Conservation (phyloP, 2,797 vertebrate genomes). For the Petrocephalus schoutedeni region DNA sequence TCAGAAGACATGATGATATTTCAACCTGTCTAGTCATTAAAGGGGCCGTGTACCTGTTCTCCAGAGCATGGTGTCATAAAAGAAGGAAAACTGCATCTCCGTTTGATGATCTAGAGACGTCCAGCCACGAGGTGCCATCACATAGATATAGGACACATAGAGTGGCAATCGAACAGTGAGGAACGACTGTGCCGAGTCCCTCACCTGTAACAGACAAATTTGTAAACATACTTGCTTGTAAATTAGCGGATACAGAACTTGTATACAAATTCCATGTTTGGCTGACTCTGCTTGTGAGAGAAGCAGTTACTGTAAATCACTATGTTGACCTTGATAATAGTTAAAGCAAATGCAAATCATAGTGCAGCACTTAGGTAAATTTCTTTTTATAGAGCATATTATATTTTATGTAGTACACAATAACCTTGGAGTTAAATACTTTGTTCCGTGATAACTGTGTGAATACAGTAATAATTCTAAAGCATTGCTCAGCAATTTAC, state of each 20-base stretch:
- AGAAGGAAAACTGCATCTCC: constrained; percentile 98
- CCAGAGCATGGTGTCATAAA: constrained; percentile 97
- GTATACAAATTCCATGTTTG: background rate
- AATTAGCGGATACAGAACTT: background rate
- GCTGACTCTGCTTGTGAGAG: background rate
- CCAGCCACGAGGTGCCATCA: constrained; percentile 90
- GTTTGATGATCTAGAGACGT: constrained; percentile 96
- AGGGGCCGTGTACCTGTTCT: constrained; percentile 73
- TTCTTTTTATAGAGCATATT: background rate
- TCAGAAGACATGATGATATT: background rate
- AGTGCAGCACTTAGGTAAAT: background rate
- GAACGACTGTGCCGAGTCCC: constrained; percentile 96
- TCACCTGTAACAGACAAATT: constrained; percentile 64
- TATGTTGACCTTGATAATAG: background rate
- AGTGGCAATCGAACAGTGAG: constrained; percentile 91
- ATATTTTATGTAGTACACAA: background rate
- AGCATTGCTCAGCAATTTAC: background rate
- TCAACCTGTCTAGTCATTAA: background rate
- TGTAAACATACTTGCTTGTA: constrained; percentile 3
- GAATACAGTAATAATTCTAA: background rate
- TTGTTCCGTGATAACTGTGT: background rate
- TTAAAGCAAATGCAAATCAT: constrained; percentile 5
- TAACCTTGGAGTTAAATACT: background rate
- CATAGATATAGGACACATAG: constrained; percentile 95
- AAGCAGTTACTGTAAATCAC: background rate